Percentiles rank a stretch among this genome's conserved stretches.
Evolutionary conservation across 2,113 vertebrate species (phyloP).

Genomic region (Tringa solitaria): DNA sequence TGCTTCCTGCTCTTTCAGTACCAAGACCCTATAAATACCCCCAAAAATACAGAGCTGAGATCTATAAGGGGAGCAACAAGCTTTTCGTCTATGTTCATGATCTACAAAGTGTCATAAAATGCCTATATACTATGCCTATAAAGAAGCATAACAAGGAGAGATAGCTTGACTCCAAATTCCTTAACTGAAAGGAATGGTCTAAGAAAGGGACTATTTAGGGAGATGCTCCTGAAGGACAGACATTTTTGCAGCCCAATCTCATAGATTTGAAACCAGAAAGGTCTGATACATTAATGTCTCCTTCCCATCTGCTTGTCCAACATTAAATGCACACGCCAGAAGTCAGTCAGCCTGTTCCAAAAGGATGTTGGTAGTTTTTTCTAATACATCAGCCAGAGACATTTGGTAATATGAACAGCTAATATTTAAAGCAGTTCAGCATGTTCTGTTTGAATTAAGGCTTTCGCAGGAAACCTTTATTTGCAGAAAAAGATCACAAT

Average conservation of each 20-base stretch:
- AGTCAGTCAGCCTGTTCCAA: not conserved
- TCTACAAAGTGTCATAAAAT: not conserved
- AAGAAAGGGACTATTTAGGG: not conserved
- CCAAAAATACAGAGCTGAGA: not conserved
- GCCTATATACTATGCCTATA: rapidly evolving
- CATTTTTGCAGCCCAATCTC: not conserved
- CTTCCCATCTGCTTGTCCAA: not conserved
- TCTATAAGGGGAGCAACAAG: not conserved
- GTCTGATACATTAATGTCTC: not conserved
- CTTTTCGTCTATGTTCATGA: not conserved
- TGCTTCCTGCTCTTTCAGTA: not conserved
- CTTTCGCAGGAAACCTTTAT: not conserved
- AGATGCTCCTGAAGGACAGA: not conserved
- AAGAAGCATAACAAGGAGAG: not conserved
- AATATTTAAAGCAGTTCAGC: not conserved
- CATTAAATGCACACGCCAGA: not conserved
- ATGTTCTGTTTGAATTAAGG: not conserved
- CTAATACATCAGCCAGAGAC: not conserved
- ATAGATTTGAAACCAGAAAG: not conserved
- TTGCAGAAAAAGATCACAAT: not conserved
- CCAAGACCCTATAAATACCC: not conserved
- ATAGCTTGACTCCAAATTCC: not conserved
- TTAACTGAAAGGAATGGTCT: not conserved
- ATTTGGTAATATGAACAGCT: not conserved
- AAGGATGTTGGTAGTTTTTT: not conserved